Conservation (phyloP, 2,797 vertebrate species). For the Bufotes viridis region DNA sequence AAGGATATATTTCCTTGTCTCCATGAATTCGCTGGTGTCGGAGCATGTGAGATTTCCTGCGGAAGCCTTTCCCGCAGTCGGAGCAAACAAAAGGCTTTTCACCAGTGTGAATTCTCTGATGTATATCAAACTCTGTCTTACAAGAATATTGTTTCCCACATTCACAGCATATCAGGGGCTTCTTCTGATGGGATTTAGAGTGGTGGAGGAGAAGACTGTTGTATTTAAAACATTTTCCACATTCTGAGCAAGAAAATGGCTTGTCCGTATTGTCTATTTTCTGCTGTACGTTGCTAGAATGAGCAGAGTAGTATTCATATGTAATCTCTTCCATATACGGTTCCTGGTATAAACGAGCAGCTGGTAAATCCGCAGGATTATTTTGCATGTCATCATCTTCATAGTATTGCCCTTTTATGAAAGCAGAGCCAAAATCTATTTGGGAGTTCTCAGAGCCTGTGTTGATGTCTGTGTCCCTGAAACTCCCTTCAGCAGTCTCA, state of each 20-base stretch:
- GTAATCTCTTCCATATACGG: constrained; percentile 10
- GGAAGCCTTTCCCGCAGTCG: constrained; percentile 42
- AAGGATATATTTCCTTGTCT: constrained; percentile 26
- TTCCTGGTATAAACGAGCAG: background rate
- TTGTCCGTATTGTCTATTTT: constrained; percentile 1
- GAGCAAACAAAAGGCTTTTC: constrained; percentile 43
- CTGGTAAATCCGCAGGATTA: background rate
- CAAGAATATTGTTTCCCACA: constrained; percentile 43
- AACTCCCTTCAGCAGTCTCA: background rate
- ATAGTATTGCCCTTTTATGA: constrained; percentile 8
- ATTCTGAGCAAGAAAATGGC: constrained; percentile 37
- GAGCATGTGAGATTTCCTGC: constrained; percentile 39
- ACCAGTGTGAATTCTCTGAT: constrained; percentile 51
- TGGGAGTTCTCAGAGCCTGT: background rate
- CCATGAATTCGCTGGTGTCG: constrained; percentile 26
- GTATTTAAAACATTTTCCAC: constrained; percentile 35
- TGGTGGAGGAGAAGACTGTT: constrained; percentile 30
- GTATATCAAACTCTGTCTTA: constrained; percentile 31
- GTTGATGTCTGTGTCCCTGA: background rate
- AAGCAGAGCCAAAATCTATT: background rate
- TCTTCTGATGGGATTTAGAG: constrained; percentile 36
- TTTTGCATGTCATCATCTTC: background rate
- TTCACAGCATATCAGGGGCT: constrained; percentile 35
- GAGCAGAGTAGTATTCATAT: constrained; percentile 32
- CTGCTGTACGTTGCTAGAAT: constrained; percentile 25